These are phyloP conservation scores for Drosophila kambysellisi DNA, from an alignment of 2,888 invertebrate genomes.

Conservation along the genomic window DNA sequence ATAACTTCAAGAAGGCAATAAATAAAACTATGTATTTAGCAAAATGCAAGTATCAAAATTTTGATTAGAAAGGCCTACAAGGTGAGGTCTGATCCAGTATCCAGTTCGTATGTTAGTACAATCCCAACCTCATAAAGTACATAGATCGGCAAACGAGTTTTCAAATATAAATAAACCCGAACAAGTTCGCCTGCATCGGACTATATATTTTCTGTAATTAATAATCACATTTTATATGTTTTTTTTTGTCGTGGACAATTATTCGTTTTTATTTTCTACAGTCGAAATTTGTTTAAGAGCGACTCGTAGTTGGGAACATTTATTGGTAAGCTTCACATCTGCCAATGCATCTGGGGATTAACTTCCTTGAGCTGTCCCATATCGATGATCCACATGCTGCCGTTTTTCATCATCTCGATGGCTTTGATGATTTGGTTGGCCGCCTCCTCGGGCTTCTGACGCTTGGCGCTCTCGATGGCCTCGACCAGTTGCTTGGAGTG, in stretches of 20 bases:
- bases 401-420: conserved; percentile 83
- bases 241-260: too few species aligned
- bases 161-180: too few species aligned
- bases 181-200: too few species aligned
- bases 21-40: not conserved
- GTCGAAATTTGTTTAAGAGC: not conserved
- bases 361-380: conserved; percentile 81
- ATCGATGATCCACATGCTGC: conserved; percentile 82
- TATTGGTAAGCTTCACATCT: conserved; percentile 61
- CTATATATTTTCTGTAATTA: too few species aligned
- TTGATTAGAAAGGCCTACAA: not conserved
- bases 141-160: not conserved
- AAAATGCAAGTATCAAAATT: not conserved
- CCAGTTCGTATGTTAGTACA: too few species aligned
- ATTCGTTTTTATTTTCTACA: too few species aligned
- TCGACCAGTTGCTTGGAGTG: conserved; percentile 73
- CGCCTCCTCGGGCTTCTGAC: conserved; percentile 82
- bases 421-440: conserved; percentile 76
- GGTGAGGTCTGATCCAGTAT: too few species aligned
- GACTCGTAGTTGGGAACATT: not conserved
- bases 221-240: too few species aligned
- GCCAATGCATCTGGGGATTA: conserved; percentile 75
- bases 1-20: not conserved
- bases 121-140: not conserved
- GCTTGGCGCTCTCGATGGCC: conserved; percentile 73